Evolutionary conservation across 2,113 vertebrate genomes (phyloP).

Genomic region (Felis chaus): DNA sequence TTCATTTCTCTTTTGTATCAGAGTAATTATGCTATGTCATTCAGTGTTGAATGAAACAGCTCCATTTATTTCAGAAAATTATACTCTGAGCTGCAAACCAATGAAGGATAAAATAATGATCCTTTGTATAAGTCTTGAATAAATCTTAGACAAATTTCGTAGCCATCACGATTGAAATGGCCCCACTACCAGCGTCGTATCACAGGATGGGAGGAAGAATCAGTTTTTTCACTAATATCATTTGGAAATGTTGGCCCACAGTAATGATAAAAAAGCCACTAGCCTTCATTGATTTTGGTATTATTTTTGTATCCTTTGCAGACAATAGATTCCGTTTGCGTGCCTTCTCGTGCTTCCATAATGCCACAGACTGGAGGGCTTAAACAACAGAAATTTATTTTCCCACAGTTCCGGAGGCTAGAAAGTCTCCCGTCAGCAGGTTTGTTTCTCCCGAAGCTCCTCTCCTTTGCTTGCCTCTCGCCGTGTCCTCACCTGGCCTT

Average conservation of each 20-base stretch:
- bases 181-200: too few species aligned
- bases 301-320: not conserved
- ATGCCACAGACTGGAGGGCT: not conserved
- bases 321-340: not conserved
- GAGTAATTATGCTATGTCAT: not conserved
- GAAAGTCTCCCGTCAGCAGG: not conserved
- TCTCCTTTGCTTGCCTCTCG: not conserved
- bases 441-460: not conserved
- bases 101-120: not conserved
- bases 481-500: not conserved
- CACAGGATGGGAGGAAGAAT: too few species aligned
- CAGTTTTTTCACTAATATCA: not conserved
- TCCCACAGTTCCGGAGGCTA: not conserved
- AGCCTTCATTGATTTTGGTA: not conserved
- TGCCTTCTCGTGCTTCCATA: not conserved
- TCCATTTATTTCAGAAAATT: not conserved
- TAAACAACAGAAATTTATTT: not conserved
- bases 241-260: not conserved
- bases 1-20: not conserved
- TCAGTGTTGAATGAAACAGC: not conserved
- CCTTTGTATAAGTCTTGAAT: not conserved
- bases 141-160: not conserved
- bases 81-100: not conserved
- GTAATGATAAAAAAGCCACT: not conserved
- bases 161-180: not conserved